Evolutionary conservation across 2,888 invertebrate genomes (phyloP).

Genomic region (Tyria jacobaeae): DNA sequence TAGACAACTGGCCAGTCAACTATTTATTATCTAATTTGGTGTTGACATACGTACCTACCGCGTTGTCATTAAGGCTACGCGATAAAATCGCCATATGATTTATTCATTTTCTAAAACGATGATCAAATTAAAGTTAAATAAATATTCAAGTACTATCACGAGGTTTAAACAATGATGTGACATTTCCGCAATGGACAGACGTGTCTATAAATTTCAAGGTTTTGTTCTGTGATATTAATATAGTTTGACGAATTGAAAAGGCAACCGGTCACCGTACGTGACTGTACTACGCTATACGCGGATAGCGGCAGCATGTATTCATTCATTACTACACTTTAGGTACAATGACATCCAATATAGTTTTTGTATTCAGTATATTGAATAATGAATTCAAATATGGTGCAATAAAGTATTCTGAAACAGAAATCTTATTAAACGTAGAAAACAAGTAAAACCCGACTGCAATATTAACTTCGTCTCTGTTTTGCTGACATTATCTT

Average conservation of each 20-base stretch:
- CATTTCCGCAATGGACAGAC: constrained; percentile 46
- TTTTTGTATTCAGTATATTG: constrained; percentile 40
- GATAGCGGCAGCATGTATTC: constrained; percentile 60
- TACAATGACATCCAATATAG: constrained; percentile 59
- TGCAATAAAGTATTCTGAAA: not conserved
- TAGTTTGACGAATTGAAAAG: constrained; percentile 63
- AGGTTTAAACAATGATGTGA: constrained; percentile 37
- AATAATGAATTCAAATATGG: too few species aligned
- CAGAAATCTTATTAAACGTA: not conserved
- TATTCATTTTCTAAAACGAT: constrained; percentile 5
- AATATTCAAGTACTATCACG: constrained; percentile 25
- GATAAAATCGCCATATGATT: constrained; percentile 4
- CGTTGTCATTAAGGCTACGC: constrained; percentile 14
- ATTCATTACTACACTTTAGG: constrained; percentile 54
- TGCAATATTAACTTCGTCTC: too few species aligned
- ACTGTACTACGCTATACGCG: constrained; percentile 62
- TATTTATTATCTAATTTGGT: too few species aligned
- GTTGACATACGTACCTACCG: too few species aligned
- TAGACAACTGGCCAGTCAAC: too few species aligned
- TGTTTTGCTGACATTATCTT: too few species aligned
- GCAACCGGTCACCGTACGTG: constrained; percentile 70
- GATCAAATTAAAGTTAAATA: constrained; percentile 24
- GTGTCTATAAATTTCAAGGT: constrained; percentile 50
- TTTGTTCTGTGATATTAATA: constrained; percentile 51
- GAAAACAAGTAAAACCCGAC: not conserved